Evolutionary conservation across 2,888 invertebrate species (phyloP).

Genomic region (Strigamia maritima): DNA sequence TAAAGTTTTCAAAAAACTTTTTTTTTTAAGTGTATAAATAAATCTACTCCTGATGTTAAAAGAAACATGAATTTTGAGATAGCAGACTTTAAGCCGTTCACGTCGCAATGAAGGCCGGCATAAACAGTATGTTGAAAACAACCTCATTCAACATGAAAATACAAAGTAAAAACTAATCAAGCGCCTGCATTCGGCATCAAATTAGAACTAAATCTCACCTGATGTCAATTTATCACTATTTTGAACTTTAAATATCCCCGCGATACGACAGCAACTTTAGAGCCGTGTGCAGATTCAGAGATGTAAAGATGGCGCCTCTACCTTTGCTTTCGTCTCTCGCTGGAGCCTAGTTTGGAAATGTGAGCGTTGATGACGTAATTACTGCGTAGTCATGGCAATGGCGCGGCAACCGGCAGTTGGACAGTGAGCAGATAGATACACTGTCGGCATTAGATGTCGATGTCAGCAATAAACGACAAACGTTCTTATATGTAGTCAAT

Average conservation of each 20-base stretch:
- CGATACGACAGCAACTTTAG: constrained; percentile 37
- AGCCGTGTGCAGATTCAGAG: constrained; percentile 39
- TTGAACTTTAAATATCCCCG: constrained; percentile 41
- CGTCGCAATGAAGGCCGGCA: constrained; percentile 1
- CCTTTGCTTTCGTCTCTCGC: background rate
- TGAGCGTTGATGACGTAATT: background rate
- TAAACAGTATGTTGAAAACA: constrained; percentile 21
- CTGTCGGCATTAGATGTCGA: background rate
- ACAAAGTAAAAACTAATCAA: background rate
- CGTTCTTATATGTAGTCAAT: background rate
- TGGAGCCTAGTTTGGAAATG: background rate
- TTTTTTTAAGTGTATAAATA: background rate
- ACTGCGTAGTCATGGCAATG: background rate
- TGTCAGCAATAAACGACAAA: background rate
- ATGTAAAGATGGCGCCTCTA: background rate
- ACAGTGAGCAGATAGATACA: background rate
- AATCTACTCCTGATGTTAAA: background rate
- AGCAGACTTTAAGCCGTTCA: background rate
- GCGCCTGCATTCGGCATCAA: background rate
- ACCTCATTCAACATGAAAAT: background rate
- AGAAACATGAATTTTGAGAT: background rate
- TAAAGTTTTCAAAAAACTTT: background rate
- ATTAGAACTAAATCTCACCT: constrained; percentile 1
- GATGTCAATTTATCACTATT: constrained; percentile 25
- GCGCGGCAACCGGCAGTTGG: background rate